A percentile compares a stretch with the other conserved stretches of the same genome.
phyloP scores from a whole-genome alignment of 37 sponge, comb jelly and placozoan species.

The Halisarca cf. caerulea region DNA sequence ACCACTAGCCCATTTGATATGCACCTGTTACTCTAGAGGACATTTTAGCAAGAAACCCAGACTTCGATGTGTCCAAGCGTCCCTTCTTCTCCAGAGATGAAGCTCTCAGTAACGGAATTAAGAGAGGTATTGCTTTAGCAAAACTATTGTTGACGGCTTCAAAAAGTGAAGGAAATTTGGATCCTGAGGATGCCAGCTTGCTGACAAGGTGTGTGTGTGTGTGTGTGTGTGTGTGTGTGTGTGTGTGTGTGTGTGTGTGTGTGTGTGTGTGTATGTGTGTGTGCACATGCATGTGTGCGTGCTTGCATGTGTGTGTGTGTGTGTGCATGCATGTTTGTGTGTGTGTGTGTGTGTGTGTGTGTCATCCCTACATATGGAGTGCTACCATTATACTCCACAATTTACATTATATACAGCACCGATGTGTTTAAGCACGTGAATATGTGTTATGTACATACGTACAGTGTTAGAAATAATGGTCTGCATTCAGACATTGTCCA shows the following conservation, averaged over 20 bases:
- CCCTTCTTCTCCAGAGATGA: constrained; percentile 72
- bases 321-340: no score
- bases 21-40: not conserved
- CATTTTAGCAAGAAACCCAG: constrained; percentile 10
- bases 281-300: not conserved
- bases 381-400: no score
- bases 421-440: no score
- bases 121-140: constrained; percentile 49
- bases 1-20: not conserved
- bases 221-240: constrained; percentile 15
- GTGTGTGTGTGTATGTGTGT: constrained; percentile 9
- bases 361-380: not conserved
- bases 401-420: no score
- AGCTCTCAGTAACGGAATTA: constrained; percentile 44
- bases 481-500: no score
- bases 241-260: constrained; percentile 19
- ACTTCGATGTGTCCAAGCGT: constrained; percentile 31
- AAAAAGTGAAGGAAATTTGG: no score
- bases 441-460: no score
- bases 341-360: no score
- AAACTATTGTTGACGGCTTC: not conserved
- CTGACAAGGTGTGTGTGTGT: not conserved
- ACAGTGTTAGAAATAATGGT: no score
- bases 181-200: no score
- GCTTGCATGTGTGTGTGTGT: no score